Conservation (phyloP, 1,140 invertebrate species). For the Formica selysi region DNA sequence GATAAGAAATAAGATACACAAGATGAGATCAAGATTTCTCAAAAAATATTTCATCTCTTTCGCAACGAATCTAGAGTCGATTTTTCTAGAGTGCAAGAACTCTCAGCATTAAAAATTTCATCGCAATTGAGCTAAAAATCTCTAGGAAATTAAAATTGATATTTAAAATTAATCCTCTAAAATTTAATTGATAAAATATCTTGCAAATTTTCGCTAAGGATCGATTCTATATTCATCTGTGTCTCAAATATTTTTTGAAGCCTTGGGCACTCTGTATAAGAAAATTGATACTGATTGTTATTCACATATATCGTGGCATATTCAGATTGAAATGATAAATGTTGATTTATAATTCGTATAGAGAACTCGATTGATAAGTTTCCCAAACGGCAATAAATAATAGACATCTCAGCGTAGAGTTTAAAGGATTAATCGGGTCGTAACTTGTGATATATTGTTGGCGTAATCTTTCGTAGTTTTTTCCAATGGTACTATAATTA, state of each 20-base stretch:
- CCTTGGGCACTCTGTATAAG: background rate
- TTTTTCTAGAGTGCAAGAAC: background rate
- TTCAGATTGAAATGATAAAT: background rate
- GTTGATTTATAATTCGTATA: background rate
- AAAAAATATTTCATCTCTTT: conserved; percentile 10
- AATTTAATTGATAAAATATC: background rate
- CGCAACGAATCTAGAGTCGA: background rate
- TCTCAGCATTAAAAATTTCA: background rate
- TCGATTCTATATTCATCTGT: background rate
- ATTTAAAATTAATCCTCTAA: background rate
- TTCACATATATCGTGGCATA: background rate
- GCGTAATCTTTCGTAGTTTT: conserved; percentile 39
- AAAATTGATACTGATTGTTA: conserved; percentile 14
- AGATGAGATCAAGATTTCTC: background rate
- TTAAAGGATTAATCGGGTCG: conserved; percentile 11
- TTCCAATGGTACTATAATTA: conserved; percentile 52
- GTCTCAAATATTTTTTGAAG: conserved; percentile 2
- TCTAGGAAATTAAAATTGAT: background rate
- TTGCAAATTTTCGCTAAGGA: background rate
- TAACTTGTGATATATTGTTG: conserved; percentile 15
- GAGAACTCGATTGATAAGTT: conserved; percentile 22
- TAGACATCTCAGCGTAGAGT: conserved; percentile 6
- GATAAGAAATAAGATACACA: background rate
- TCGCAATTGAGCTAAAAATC: background rate
- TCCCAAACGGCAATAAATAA: conserved; percentile 65